Conservation (phyloP, 2,113 vertebrate species). For the Oceanites oceanicus region DNA sequence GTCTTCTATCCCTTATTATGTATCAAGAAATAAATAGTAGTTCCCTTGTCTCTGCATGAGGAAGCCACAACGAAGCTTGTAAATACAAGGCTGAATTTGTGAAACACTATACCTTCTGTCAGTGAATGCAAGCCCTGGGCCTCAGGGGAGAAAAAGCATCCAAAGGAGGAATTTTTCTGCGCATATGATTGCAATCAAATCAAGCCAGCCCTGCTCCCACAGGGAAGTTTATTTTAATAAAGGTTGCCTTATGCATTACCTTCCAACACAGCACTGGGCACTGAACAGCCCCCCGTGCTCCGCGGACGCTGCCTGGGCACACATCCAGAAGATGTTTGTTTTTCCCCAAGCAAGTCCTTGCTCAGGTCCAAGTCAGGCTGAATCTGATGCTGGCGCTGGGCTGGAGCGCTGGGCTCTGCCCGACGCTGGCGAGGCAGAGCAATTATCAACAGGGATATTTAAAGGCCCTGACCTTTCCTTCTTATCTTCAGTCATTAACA, state of each 20-base stretch:
- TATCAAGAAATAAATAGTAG: neutral
- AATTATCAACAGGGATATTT: neutral
- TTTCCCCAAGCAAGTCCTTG: neutral
- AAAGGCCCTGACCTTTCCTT: neutral
- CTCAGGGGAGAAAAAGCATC: neutral
- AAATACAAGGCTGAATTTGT: neutral
- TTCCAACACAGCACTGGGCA: neutral
- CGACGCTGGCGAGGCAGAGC: neutral
- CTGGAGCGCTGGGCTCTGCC: neutral
- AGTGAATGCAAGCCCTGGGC: neutral
- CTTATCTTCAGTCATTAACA: constrained; percentile 3
- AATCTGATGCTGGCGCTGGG: neutral
- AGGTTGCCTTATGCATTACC: neutral
- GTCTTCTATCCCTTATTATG: neutral
- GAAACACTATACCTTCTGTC: neutral
- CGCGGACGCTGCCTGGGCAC: neutral
- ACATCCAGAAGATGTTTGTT: neutral
- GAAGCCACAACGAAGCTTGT: neutral
- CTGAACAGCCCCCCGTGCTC: neutral
- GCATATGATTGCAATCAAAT: neutral
- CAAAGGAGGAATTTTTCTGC: neutral
- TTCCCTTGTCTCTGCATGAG: neutral
- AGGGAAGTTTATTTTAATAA: neutral
- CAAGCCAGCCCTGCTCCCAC: neutral
- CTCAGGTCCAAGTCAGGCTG: neutral